A percentile compares a stretch with the other conserved stretches of the same genome.
phyloP scores from a whole-genome alignment of 2,888 invertebrate species.

The Cryptops parisi region DNA sequence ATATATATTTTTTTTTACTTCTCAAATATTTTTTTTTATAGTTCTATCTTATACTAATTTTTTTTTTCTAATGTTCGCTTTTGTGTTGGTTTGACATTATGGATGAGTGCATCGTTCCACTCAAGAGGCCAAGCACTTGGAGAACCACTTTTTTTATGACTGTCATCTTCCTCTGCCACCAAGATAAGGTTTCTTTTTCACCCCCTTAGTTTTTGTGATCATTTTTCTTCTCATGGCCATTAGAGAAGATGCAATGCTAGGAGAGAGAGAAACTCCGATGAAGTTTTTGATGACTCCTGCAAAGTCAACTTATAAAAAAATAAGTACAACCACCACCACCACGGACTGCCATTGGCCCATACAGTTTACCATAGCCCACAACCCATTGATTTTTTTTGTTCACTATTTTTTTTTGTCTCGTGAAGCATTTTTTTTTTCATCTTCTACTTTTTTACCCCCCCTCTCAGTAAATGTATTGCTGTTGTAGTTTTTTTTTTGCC shows the following conservation, averaged over 20 bases:
- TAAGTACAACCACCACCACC: too few relatives aligned
- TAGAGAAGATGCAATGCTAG: constrained; percentile 1
- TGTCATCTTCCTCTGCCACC: not conserved
- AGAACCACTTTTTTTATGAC: constrained; percentile 5
- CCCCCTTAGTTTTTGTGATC: constrained; percentile 1
- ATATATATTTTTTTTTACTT: not conserved
- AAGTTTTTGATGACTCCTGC: not conserved
- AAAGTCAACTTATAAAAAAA: too few relatives aligned
- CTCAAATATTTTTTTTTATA: not conserved
- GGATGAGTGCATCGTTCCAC: constrained; percentile 10
- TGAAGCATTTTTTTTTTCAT: too few relatives aligned
- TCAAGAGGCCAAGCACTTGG: constrained; percentile 1
- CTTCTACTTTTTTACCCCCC: too few relatives aligned
- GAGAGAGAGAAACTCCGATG: not conserved
- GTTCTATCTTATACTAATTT: not conserved
- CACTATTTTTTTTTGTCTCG: too few relatives aligned
- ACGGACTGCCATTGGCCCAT: too few relatives aligned
- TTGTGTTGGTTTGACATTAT: constrained; percentile 8
- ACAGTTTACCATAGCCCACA: too few relatives aligned
- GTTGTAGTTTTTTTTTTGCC: too few relatives aligned
- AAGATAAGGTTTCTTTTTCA: constrained; percentile 6
- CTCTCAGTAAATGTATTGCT: too few relatives aligned
- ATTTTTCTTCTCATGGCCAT: constrained; percentile 3
- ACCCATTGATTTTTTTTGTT: too few relatives aligned
- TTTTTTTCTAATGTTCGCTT: not conserved